Evolutionary conservation across 2,113 vertebrate species (phyloP), one percentile per base, ranked within the genome.

Genomic region (mouse (Mus musculus)): DNA sequence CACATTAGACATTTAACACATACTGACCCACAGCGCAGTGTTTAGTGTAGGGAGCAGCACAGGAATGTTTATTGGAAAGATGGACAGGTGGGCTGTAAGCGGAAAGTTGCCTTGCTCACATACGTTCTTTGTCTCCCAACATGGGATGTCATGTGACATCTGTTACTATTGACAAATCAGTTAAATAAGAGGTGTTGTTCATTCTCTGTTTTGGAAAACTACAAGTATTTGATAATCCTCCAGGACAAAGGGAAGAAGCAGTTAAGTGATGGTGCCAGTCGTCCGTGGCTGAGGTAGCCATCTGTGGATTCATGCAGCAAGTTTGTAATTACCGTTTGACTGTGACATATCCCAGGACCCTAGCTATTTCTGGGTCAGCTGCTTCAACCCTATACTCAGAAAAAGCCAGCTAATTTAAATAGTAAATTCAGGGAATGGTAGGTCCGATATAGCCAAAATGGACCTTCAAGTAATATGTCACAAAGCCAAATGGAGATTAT

Each of bases 401-500:
- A 95, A 92, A 93, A 92, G 24, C 80, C 39, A 92, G 28, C 73
- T 87, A 65, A 96, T 89, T 96, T 95, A 84, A 95, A 84, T 89
- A 75, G 82, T 91, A 78, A 85, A 90, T 33, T 91, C 92, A 84
- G 72, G 71, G 39, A 91, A 92, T 89, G 75, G 19, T 87, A 95
- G 87, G 46, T 84, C 67, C 59, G 7, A 71, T 93, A 5, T 28
- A 73, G 92, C 90, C 71, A 92, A 87, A 92, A 91, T 72, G 42
- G 63, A 20, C 28, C 67, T 87, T 88, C 52, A 89, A 89, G 67
- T 77, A 82, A 36, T 87, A 75, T 0, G 14, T 92, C 94, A 80
- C 93, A 93, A 93, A 93, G 80, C 85, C 90, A 97, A 95, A 42
- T 63, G 77, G 88, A 94, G 84, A 91, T 87, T 96, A 97, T 96